Base-by-base conservation (phyloP, 2,888 invertebrate species). In the Thumatha senex region DNA sequence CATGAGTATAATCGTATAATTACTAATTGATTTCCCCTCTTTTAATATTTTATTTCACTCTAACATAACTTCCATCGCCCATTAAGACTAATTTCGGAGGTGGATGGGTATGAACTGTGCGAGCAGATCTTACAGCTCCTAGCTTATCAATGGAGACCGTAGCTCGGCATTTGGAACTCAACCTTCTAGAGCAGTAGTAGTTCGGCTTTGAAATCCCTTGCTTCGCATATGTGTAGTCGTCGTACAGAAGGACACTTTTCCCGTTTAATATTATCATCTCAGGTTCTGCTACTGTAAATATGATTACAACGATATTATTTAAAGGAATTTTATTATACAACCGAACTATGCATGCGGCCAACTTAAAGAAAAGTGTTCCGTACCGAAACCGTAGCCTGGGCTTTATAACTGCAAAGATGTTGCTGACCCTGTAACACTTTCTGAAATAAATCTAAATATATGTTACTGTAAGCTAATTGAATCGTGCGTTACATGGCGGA, bases 51-150 rank as follows among this genome's bases (percentile, higher is more conserved):
- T 30, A 38, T 38, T 38, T 46, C 8, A 46, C 45, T 38, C 31
- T 38, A 5, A 46, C 14, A 38, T 31, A 36, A 8, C 24, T 46
- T 10, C 39, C 14, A 31, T 48, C 35, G 2, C 41, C 47, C 12
- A 49, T 29, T 35, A 40, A 18, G 12, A 49, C 10, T 11, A 49
- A 11, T 11, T 34, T 34, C 9, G 49, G 49, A 9, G 54, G 54
- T 14, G 39, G 55, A 40, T 80, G 80, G 43, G 72, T 80, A 47
- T 83, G 81, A 0, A 63, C 45, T 0, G 54, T 60, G 0, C 58
- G n/a, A 0, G 54, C 51, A 2, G 18, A 43, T 9, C 52, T 52
- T 1, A 73, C 52, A 8, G 39, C 46, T 9, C 61, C 61, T 8
- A 58, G 13, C 7, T 58, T 51, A 36, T 63, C 56, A 1, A 71